Evolutionary conservation across 37 sponge, comb jelly and placozoan species (phyloP).

Genomic region (Chondrosia reniformis): DNA sequence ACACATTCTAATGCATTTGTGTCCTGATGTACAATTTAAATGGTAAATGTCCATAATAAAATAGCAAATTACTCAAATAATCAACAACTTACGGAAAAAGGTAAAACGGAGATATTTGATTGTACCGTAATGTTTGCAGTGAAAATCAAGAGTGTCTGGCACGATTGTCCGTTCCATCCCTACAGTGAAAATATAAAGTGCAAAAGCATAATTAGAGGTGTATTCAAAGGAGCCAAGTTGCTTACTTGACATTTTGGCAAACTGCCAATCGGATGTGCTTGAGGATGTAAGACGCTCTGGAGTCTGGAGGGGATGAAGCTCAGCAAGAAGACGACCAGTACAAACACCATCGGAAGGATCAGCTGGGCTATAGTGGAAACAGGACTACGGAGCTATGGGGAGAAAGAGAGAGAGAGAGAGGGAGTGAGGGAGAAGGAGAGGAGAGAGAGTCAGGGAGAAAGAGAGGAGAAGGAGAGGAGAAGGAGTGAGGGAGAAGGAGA

Average conservation of each 20-base stretch:
- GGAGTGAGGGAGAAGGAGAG: not conserved
- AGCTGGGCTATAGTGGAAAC: slow-evolving; percentile 70
- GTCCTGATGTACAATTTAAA: no score
- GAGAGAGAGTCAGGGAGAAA: not conserved
- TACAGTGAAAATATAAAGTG: not conserved
- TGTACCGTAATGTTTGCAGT: slow-evolving; percentile 16
- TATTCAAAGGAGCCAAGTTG: not conserved
- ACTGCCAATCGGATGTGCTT: slow-evolving; percentile 3
- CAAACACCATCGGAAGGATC: slow-evolving; percentile 60
- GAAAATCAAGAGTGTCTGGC: slow-evolving; percentile 38
- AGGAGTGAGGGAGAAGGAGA: no score
- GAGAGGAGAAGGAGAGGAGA: no score
- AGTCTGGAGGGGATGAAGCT: slow-evolving; percentile 52
- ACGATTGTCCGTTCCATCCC: slow-evolving; percentile 61
- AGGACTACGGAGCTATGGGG: slow-evolving; percentile 58
- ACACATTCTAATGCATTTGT: slow-evolving; percentile 26
- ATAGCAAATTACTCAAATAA: slow-evolving; percentile 10
- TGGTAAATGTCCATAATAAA: not conserved
- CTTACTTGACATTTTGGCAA: slow-evolving; percentile 56
- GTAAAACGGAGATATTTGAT: no score
- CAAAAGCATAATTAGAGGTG: slow-evolving; percentile 12
- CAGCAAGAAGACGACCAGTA: slow-evolving; percentile 44
- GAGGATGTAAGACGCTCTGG: slow-evolving; percentile 40
- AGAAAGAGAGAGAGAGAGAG: not conserved
- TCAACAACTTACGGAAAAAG: no score